Evolutionary conservation across 2,113 vertebrate genomes (phyloP).

Genomic region (Gymnarchus niloticus): DNA sequence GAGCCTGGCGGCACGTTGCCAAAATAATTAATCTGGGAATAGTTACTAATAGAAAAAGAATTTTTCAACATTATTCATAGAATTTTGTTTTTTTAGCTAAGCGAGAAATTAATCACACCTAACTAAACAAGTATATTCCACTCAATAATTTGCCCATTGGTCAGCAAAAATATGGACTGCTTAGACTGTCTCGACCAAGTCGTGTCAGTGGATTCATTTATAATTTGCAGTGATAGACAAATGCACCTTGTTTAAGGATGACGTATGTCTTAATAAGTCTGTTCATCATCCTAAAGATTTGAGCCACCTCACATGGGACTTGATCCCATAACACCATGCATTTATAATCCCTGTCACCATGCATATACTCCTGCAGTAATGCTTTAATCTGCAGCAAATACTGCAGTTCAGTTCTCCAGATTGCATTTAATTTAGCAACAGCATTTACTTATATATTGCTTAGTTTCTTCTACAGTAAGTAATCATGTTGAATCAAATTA

Average conservation of each 20-base stretch:
- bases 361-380: too few species aligned
- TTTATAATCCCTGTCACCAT: too few species aligned
- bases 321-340: too few species aligned
- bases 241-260: neutral
- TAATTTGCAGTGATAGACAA: neutral
- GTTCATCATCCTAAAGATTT: too few species aligned
- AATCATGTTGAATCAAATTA: too few species aligned
- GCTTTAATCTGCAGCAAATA: too few species aligned
- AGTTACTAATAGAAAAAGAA: neutral
- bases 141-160: neutral
- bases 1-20: neutral
- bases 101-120: neutral
- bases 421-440: too few species aligned
- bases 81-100: neutral
- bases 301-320: too few species aligned
- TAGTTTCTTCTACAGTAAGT: too few species aligned
- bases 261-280: too few species aligned
- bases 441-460: too few species aligned
- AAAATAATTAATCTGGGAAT: conserved; percentile 9
- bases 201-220: neutral
- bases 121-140: neutral
- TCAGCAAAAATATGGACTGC: neutral
- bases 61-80: neutral
- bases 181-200: neutral
- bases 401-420: too few species aligned